These are phyloP conservation scores for Labeo catla DNA, from an alignment of 2,113 vertebrate genomes.

Conservation along the genomic window DNA sequence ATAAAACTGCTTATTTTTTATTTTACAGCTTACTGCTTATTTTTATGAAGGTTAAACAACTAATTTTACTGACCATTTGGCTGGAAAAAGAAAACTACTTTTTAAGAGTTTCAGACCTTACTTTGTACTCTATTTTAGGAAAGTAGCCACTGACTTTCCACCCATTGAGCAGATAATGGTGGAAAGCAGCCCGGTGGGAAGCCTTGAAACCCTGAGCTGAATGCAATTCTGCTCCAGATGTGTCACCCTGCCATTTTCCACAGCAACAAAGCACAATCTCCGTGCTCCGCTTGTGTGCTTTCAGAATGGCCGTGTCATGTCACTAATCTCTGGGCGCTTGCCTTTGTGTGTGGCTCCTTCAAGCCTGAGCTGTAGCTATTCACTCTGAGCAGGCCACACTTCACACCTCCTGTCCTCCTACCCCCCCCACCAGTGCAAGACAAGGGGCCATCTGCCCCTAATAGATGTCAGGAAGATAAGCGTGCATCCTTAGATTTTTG, in stretches of 20 bases:
- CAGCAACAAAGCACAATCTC: conserved; percentile 68
- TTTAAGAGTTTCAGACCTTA: neutral
- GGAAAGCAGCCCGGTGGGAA: conserved; percentile 57
- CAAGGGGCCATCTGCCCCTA: conserved; percentile 72
- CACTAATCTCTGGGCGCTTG: conserved; percentile 49
- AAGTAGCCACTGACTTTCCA: conserved; percentile 58
- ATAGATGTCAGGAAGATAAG: conserved; percentile 60
- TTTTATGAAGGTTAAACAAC: neutral
- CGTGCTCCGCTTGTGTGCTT: conserved; percentile 57
- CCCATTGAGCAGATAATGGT: conserved; percentile 73
- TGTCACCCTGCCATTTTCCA: conserved; percentile 67
- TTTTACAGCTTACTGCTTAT: neutral
- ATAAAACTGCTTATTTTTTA: neutral
- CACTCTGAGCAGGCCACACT: conserved; percentile 51
- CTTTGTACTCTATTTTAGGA: neutral
- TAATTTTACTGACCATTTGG: neutral
- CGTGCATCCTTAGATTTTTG: neutral
- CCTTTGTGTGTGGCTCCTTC: conserved; percentile 44
- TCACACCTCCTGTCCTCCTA: conserved; percentile 41
- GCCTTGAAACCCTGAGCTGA: conserved; percentile 62
- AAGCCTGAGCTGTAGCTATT: conserved; percentile 33
- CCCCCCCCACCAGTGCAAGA: conserved; percentile 44
- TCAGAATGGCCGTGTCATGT: conserved; percentile 54
- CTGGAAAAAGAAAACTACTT: neutral
- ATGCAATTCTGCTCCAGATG: conserved; percentile 68